phyloP scores from a whole-genome alignment of 2,797 vertebrate species.

The Sus cebifrons region DNA sequence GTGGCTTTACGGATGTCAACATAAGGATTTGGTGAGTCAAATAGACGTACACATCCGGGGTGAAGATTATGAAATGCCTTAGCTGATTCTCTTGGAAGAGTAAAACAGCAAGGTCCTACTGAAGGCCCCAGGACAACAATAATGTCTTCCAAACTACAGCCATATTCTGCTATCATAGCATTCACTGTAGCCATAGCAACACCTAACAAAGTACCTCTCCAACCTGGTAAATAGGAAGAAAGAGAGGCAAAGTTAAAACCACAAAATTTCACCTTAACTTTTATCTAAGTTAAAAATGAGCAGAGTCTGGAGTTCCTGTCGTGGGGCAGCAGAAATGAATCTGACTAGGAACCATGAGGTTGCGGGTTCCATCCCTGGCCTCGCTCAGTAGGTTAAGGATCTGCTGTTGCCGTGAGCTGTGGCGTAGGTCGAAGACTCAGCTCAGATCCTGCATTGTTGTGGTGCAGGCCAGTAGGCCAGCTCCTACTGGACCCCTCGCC shows the following conservation, averaged over 20 bases:
- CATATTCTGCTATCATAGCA: slow-evolving; percentile 94
- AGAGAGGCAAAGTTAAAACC: slow-evolving; percentile 47
- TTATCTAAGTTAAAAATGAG: slow-evolving; percentile 54
- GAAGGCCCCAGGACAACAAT: slow-evolving; percentile 95
- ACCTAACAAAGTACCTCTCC: slow-evolving; percentile 96
- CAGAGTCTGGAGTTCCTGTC: neutral
- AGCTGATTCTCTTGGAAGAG: slow-evolving; percentile 91
- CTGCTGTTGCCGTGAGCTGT: no score
- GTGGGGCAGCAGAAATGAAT: no score
- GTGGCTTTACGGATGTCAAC: slow-evolving; percentile 95
- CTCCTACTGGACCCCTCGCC: no score
- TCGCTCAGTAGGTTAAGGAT: no score
- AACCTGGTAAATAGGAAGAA: slow-evolving; percentile 91
- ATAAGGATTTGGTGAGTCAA: slow-evolving; percentile 90
- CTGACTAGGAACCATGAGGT: no score
- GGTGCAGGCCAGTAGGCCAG: no score
- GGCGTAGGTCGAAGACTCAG: no score
- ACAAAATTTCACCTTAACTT: slow-evolving; percentile 48
- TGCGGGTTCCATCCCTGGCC: no score
- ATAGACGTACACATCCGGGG: slow-evolving; percentile 92
- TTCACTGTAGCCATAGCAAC: slow-evolving; percentile 95
- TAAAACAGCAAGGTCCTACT: slow-evolving; percentile 96
- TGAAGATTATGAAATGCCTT: slow-evolving; percentile 92
- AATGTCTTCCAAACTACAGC: slow-evolving; percentile 91
- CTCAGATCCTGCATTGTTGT: no score